These are phyloP conservation scores for Drosophila jambulina DNA, from an alignment of 1,140 invertebrate species.

Conservation along the genomic window DNA sequence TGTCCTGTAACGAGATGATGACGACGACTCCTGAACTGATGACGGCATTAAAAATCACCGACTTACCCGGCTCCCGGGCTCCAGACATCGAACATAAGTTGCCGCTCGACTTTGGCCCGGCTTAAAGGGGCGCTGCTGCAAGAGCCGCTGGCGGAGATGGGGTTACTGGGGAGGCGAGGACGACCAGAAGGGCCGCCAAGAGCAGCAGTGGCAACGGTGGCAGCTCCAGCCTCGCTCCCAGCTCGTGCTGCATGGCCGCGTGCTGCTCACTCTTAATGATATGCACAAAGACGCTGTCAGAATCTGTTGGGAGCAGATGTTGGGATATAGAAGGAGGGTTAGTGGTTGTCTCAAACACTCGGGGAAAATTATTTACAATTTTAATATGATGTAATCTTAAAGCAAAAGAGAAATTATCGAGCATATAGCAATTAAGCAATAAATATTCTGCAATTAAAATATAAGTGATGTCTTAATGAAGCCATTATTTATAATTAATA, in stretches of 20 bases:
- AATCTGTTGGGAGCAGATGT: slow-evolving; percentile 70
- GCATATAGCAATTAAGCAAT: neutral
- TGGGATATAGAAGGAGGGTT: neutral
- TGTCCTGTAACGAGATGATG: slow-evolving; percentile 49
- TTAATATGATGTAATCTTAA: neutral
- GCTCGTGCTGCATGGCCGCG: slow-evolving; percentile 88
- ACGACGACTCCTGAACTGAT: slow-evolving; percentile 41
- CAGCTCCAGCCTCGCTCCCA: slow-evolving; percentile 65
- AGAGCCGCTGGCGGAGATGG: neutral
- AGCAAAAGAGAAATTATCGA: neutral
- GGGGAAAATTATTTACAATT: neutral
- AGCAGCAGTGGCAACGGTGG: slow-evolving; percentile 66
- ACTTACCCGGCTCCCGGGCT: slow-evolving; percentile 32
- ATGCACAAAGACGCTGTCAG: slow-evolving; percentile 86
- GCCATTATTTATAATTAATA: neutral
- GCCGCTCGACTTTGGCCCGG: slow-evolving; percentile 53
- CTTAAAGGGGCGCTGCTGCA: slow-evolving; percentile 13
- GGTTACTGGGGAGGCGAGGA: slow-evolving; percentile 12
- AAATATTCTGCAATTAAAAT: neutral
- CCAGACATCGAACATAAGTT: slow-evolving; percentile 77
- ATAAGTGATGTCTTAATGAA: neutral
- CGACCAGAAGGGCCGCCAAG: slow-evolving; percentile 47
- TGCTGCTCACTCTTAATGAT: slow-evolving; percentile 88
- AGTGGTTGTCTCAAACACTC: neutral
- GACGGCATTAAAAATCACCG: slow-evolving; percentile 59